These are phyloP conservation scores for Aphrocallistes beatrix DNA, from an alignment of 37 sponge, comb jelly and placozoan genomes.

Conservation along the genomic window DNA sequence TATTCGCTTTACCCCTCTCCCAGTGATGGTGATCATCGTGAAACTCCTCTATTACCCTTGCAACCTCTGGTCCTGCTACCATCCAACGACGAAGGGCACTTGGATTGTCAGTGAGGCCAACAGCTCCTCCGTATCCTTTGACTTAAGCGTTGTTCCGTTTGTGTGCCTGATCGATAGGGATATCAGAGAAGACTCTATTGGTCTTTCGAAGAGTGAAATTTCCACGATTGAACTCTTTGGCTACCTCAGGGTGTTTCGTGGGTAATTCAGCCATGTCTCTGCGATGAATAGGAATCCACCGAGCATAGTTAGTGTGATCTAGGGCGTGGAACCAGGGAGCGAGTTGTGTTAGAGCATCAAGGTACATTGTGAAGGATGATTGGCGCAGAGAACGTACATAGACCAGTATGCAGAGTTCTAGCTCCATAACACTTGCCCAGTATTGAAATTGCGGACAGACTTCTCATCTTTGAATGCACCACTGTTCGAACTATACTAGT, in stretches of 20 bases:
- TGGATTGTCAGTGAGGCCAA: constrained; percentile 21
- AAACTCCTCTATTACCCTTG: constrained; percentile 12
- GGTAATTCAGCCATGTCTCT: not conserved
- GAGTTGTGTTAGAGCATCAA: constrained; percentile 18
- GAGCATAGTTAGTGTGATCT: constrained; percentile 20
- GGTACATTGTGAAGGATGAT: not conserved
- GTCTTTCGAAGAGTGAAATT: constrained; percentile 22
- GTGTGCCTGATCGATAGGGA: constrained; percentile 27
- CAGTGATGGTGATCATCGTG: too few relatives aligned
- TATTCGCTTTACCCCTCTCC: not conserved
- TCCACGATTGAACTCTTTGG: not conserved
- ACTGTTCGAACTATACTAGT: not conserved
- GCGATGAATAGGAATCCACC: not conserved
- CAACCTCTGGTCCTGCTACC: constrained; percentile 33
- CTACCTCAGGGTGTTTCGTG: constrained; percentile 1
- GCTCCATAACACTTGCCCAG: not conserved
- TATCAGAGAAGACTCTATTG: constrained; percentile 20
- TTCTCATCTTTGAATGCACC: not conserved
- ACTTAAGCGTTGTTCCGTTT: constrained; percentile 26
- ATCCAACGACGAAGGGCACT: constrained; percentile 27
- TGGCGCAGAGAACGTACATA: not conserved
- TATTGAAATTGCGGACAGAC: not conserved
- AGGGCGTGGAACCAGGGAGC: not conserved
- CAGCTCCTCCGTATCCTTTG: constrained; percentile 28
- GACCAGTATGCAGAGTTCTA: not conserved